Percentiles rank a stretch among this genome's conserved stretches.
Conservation (phyloP, 1,140 invertebrate species). For the Muscidifurax raptorellus region DNA sequence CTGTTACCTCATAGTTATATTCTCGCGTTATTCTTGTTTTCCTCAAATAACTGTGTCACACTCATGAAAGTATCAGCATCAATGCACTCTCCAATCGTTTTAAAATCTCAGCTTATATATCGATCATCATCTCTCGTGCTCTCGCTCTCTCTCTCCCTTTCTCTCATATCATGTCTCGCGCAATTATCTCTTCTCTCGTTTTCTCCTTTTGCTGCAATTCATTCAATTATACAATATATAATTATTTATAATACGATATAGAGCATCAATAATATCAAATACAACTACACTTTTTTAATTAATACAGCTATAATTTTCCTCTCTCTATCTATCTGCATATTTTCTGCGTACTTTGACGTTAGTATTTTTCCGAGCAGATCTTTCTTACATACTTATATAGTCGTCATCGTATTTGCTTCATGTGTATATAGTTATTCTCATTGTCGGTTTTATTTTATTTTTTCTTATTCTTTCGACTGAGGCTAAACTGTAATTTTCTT, state of each 20-base stretch:
- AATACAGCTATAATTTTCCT: constrained; percentile 33
- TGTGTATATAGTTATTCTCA: background rate
- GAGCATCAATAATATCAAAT: constrained; percentile 52
- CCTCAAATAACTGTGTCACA: constrained; percentile 50
- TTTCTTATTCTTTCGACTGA: background rate
- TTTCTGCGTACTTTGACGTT: constrained; percentile 25
- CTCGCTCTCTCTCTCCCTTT: constrained; percentile 4
- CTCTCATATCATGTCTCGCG: constrained; percentile 7
- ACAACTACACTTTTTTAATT: constrained; percentile 47
- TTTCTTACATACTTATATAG: background rate
- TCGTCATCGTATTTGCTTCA: background rate
- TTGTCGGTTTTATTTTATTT: background rate
- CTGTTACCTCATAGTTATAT: background rate
- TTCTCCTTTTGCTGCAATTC: constrained; percentile 44
- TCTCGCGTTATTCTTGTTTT: constrained; percentile 1
- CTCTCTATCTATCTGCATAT: constrained; percentile 23
- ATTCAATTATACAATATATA: constrained; percentile 38
- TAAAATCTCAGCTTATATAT: background rate
- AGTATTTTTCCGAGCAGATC: background rate
- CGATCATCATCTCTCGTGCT: constrained; percentile 1
- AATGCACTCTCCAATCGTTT: constrained; percentile 39
- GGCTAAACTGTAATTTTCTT: background rate
- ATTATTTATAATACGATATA: constrained; percentile 35
- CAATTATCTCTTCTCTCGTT: constrained; percentile 22
- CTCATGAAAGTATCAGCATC: constrained; percentile 51